Percentiles rank a stretch among this genome's conserved stretches.
Evolutionary conservation across 1,140 invertebrate genomes (phyloP).

Genomic region (Cotesia glomerata): DNA sequence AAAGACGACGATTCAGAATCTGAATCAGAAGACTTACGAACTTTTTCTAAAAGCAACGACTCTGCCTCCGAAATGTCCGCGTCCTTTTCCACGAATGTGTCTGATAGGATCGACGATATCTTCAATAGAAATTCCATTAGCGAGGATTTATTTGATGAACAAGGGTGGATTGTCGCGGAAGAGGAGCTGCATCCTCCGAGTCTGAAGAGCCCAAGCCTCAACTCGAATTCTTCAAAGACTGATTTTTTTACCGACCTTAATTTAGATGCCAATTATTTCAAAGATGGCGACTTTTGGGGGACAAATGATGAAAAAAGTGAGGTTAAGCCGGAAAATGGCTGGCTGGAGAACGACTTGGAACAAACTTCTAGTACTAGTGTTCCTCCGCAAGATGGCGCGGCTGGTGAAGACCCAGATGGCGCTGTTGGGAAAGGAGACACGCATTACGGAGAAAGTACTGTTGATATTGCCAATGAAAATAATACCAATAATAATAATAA

Average conservation of each 20-base stretch:
- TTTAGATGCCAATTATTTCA: too few species aligned
- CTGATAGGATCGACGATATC: background rate
- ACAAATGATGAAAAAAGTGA: background rate
- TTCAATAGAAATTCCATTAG: constrained; percentile 32
- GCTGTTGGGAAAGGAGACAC: too few species aligned
- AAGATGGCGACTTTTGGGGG: too few species aligned
- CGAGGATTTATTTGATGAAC: constrained; percentile 56
- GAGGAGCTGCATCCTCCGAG: constrained; percentile 30
- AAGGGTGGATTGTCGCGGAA: constrained; percentile 56
- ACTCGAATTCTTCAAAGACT: background rate
- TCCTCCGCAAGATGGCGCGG: background rate
- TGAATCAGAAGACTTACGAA: background rate
- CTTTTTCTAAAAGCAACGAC: too few species aligned
- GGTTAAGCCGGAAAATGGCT: constrained; percentile 42
- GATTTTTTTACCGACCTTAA: constrained; percentile 31
- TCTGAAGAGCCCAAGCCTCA: background rate
- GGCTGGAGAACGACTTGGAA: constrained; percentile 46
- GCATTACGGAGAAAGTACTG: too few species aligned
- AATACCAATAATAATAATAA: background rate
- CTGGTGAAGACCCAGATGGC: too few species aligned
- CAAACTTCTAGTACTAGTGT: constrained; percentile 44
- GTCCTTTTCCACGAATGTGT: background rate
- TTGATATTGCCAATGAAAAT: too few species aligned
- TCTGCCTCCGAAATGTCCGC: too few species aligned
- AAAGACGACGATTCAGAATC: constrained; percentile 4